These are phyloP conservation scores for Synergus gifuensis DNA, from an alignment of 2,888 invertebrate genomes.

Conservation along the genomic window DNA sequence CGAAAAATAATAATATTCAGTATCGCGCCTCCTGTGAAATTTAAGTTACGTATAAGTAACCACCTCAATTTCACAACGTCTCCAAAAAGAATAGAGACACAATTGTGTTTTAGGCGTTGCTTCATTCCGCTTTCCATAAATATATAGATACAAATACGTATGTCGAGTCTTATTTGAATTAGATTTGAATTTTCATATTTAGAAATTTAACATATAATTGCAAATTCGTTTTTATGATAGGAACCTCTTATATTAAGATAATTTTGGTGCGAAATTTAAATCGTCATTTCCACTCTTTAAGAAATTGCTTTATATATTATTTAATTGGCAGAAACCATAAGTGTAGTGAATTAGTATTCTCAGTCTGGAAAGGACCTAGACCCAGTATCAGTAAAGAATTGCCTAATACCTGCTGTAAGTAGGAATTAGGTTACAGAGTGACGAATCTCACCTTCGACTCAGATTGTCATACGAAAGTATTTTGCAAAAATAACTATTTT, in stretches of 20 bases:
- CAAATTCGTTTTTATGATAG: background rate
- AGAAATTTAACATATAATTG: background rate
- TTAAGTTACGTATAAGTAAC: constrained; percentile 25
- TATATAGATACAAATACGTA: background rate
- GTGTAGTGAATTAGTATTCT: constrained; percentile 61
- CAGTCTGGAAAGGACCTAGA: constrained; percentile 63
- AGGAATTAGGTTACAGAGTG: constrained; percentile 69
- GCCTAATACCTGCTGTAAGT: constrained; percentile 58
- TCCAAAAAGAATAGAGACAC: constrained; percentile 8
- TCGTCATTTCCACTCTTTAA: too few species aligned
- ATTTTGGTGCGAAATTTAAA: background rate
- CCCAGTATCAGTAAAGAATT: constrained; percentile 62
- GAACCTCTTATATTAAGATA: background rate
- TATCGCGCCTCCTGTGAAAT: constrained; percentile 28
- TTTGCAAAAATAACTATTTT: background rate
- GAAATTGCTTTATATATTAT: background rate
- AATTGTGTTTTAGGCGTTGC: background rate
- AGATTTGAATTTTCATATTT: background rate
- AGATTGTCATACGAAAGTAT: constrained; percentile 19
- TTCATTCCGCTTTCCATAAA: background rate
- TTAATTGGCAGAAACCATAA: background rate
- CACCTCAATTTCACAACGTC: constrained; percentile 19
- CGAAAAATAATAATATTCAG: constrained; percentile 36
- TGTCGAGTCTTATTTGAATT: background rate
- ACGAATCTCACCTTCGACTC: constrained; percentile 35